Percentiles rank a stretch among this genome's conserved stretches.
Conservation (phyloP, 2,888 invertebrate genomes). For the Acronicta aceris region DNA sequence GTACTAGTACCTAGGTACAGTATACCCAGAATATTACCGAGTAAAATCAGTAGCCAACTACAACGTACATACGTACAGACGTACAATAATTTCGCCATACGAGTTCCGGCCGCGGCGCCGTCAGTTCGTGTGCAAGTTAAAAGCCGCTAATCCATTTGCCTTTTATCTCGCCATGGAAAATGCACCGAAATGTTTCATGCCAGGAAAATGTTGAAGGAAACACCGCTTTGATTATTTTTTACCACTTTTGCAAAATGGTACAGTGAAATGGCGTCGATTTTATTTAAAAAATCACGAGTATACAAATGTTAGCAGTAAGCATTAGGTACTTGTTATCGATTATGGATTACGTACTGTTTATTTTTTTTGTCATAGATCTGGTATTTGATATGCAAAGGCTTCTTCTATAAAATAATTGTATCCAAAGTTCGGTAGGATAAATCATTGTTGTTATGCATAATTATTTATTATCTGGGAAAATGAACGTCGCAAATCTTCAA, state of each 20-base stretch:
- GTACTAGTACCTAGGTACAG: no score
- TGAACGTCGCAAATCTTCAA: constrained; percentile 16
- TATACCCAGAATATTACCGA: no score
- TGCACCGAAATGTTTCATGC: constrained; percentile 66
- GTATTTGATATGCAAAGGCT: no score
- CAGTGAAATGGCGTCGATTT: constrained; percentile 21
- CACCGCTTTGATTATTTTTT: constrained; percentile 58
- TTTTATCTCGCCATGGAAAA: constrained; percentile 70
- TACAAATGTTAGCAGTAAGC: no score
- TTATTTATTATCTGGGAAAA: no score
- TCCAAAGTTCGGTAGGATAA: no score
- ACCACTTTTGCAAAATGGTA: constrained; percentile 1
- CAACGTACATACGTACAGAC: background rate
- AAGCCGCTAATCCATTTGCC: constrained; percentile 83
- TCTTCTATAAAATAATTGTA: no score
- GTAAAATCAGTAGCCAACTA: constrained; percentile 6
- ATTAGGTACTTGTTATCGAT: no score
- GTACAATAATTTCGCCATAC: constrained; percentile 47
- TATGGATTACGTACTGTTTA: no score
- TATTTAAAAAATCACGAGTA: background rate
- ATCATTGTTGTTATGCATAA: no score
- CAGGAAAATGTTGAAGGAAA: constrained; percentile 63
- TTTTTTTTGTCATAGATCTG: no score
- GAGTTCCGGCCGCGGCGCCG: constrained; percentile 48
- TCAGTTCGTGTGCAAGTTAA: constrained; percentile 66